phyloP scores from a whole-genome alignment of 1,140 invertebrate genomes.

The Charaxes varanes region DNA sequence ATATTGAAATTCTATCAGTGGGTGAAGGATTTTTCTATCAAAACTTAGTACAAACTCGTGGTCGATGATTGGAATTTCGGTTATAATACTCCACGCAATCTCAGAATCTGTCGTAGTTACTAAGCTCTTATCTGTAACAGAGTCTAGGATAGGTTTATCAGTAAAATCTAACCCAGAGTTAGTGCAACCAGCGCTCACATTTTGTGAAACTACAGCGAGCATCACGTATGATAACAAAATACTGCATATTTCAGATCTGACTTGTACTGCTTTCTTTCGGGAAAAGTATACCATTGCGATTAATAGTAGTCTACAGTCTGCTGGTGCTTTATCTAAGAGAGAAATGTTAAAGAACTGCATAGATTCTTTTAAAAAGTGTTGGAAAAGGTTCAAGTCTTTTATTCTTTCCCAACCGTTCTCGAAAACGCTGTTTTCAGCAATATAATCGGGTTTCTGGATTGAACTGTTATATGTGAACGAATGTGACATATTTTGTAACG shows the following conservation, averaged over 20 bases:
- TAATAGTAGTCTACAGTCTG: slow-evolving; percentile 23
- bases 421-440: slow-evolving; percentile 18
- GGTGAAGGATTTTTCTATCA: slow-evolving; percentile 17
- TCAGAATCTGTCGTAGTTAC: slow-evolving; percentile 15
- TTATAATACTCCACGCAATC: slow-evolving; percentile 10
- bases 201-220: slow-evolving; percentile 17
- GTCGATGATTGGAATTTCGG: slow-evolving; percentile 6
- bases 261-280: slow-evolving; percentile 14
- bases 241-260: slow-evolving; percentile 13
- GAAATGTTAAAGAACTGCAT: slow-evolving; percentile 14
- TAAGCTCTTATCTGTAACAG: slow-evolving; percentile 6
- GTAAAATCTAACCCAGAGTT: background rate
- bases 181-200: background rate
- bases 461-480: background rate
- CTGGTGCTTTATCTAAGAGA: slow-evolving; percentile 14
- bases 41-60: slow-evolving; percentile 13
- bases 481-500: background rate
- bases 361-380: slow-evolving; percentile 28
- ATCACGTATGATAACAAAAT: slow-evolving; percentile 28
- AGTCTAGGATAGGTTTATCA: slow-evolving; percentile 6
- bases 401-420: slow-evolving; percentile 33
- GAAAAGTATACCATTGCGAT: slow-evolving; percentile 30
- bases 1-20: slow-evolving; percentile 27
- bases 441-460: slow-evolving; percentile 25
- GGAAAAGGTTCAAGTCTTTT: slow-evolving; percentile 17